phyloP scores from a whole-genome alignment of 2,888 invertebrate species.

The Polymixis lichenea region DNA sequence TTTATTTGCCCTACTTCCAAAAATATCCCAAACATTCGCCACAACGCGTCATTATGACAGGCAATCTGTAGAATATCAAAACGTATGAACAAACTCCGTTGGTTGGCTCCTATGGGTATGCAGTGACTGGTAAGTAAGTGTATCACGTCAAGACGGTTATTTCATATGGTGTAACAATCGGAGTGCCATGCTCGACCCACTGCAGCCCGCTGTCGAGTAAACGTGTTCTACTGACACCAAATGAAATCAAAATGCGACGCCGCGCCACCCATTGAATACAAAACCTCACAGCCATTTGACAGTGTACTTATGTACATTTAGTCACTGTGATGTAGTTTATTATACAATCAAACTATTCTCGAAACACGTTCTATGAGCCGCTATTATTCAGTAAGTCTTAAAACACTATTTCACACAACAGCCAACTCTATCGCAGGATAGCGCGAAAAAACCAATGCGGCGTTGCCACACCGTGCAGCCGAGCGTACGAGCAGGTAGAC shows the following conservation, averaged over 20 bases:
- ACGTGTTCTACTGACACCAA: constrained; percentile 87
- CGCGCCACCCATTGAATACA: constrained; percentile 76
- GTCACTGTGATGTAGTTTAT: constrained; percentile 76
- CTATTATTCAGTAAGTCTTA: constrained; percentile 76
- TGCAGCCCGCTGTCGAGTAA: constrained; percentile 76
- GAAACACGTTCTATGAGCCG: constrained; percentile 77
- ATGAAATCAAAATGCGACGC: constrained; percentile 82
- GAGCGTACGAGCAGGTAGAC: constrained; percentile 87
- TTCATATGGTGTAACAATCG: constrained; percentile 75
- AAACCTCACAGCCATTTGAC: constrained; percentile 73
- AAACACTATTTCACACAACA: constrained; percentile 81
- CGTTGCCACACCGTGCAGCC: constrained; percentile 89
- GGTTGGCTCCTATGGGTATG: constrained; percentile 42
- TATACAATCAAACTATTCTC: constrained; percentile 78
- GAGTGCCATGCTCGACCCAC: constrained; percentile 64
- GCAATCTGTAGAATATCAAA: constrained; percentile 73
- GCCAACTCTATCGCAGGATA: constrained; percentile 84
- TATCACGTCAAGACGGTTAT: constrained; percentile 72
- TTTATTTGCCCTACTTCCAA: constrained; percentile 73
- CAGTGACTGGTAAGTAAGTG: constrained; percentile 49
- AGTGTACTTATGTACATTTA: constrained; percentile 70
- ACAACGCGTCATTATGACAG: constrained; percentile 68
- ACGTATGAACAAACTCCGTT: constrained; percentile 44
- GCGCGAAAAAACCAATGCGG: constrained; percentile 87
- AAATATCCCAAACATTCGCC: constrained; percentile 70